Percentiles rank a stretch among this genome's conserved stretches.
Evolutionary conservation across 2,888 invertebrate species (phyloP).

Genomic region (Epinotia brunnichana): DNA sequence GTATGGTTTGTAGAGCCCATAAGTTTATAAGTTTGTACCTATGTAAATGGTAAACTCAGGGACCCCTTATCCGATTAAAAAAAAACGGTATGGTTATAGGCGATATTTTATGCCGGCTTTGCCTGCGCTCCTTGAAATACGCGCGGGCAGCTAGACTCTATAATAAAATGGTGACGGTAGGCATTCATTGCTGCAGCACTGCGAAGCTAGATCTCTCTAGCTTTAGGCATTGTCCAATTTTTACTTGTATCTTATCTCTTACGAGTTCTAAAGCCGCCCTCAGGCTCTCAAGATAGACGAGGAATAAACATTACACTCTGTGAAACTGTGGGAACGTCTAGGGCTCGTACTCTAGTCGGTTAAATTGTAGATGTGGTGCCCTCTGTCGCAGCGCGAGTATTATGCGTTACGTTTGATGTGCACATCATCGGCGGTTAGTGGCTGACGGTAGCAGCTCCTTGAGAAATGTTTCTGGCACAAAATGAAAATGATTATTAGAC

Average conservation of each 20-base stretch:
- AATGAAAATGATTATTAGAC: not conserved
- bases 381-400: not conserved
- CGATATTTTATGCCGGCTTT: too few relatives aligned
- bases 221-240: not conserved
- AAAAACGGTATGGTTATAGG: too few relatives aligned
- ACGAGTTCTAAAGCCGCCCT: not conserved
- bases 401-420: constrained; percentile 8
- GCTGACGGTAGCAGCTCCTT: not conserved
- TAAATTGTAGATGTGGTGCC: not conserved
- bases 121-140: too few relatives aligned
- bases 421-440: constrained; percentile 1
- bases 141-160: too few relatives aligned
- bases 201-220: not conserved
- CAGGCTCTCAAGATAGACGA: not conserved
- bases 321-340: not conserved
- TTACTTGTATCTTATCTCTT: not conserved
- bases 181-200: too few relatives aligned
- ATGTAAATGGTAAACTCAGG: too few relatives aligned
- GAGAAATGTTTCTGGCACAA: not conserved
- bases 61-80: too few relatives aligned
- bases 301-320: not conserved
- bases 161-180: too few relatives aligned
- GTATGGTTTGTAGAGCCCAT: too few relatives aligned
- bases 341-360: not conserved
- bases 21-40: too few relatives aligned